Conservation (phyloP, 2,797 vertebrate genomes). For the Cryptoblepharus egeriae region DNA sequence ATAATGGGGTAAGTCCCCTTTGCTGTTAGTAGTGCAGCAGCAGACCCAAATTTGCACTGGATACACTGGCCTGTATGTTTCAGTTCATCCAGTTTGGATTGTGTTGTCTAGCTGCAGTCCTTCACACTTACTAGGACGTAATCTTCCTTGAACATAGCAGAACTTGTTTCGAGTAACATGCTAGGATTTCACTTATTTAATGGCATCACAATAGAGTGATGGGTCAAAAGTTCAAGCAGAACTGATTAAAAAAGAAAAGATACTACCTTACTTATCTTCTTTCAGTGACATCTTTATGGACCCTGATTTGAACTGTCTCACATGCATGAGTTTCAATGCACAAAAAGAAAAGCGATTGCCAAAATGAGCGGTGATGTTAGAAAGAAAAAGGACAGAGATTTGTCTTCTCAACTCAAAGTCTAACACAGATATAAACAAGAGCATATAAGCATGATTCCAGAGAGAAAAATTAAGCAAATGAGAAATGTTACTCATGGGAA, state of each 20-base stretch:
- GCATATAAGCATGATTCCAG: constrained; percentile 28
- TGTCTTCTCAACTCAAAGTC: background rate
- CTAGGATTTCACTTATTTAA: constrained; percentile 2
- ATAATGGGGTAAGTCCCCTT: too few species aligned
- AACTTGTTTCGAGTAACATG: too few species aligned
- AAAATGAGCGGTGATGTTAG: background rate
- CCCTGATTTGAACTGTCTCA: background rate
- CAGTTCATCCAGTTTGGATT: too few species aligned
- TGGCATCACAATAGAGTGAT: background rate
- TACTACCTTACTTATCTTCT: background rate
- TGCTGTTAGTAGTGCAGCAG: too few species aligned
- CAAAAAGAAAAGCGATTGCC: background rate
- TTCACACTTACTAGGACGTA: too few species aligned
- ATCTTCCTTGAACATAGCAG: too few species aligned
- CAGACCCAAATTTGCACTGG: too few species aligned
- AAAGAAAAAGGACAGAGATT: background rate
- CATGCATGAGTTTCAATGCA: background rate
- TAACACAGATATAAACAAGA: background rate
- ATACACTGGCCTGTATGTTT: too few species aligned
- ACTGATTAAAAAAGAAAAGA: background rate
- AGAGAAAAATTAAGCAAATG: constrained; percentile 36
- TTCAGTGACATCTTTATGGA: background rate
- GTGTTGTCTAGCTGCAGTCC: too few species aligned
- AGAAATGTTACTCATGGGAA: constrained; percentile 27
- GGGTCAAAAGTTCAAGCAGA: background rate